Percentiles rank a stretch among this genome's conserved stretches.
Conservation (phyloP, 2,888 invertebrate genomes). For the Cheiracanthium punctorium region DNA sequence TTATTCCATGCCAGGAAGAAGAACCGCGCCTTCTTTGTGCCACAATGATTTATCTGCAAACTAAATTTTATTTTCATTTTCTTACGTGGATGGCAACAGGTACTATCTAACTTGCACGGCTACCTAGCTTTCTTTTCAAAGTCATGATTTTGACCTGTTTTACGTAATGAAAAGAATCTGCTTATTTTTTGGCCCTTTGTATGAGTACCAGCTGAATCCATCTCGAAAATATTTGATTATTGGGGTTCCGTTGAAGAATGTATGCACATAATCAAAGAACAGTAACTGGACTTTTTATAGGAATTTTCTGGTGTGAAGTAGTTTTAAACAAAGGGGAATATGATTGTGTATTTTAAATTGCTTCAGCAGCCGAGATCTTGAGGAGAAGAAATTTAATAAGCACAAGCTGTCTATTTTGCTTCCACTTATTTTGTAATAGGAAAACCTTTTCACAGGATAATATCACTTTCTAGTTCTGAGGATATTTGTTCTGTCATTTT, state of each 20-base stretch:
- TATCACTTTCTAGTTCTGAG: no score
- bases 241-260: not conserved
- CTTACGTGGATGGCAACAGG: conserved; percentile 31
- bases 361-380: no score
- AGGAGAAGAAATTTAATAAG: no score
- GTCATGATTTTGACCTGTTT: conserved; percentile 69
- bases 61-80: conserved; percentile 33
- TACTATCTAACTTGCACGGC: conserved; percentile 35
- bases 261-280: not conserved
- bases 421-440: no score
- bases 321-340: no score
- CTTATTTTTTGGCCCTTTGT: conserved; percentile 41
- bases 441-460: no score
- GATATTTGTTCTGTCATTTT: no score
- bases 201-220: conserved; percentile 26
- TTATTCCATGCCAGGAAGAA: conserved; percentile 59
- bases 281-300: not conserved
- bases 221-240: conserved; percentile 18
- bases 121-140: conserved; percentile 57
- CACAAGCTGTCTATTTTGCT: no score
- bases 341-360: no score
- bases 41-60: conserved; percentile 48
- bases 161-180: conserved; percentile 44
- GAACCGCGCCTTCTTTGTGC: conserved; percentile 54
- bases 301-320: no score